Percentiles rank a stretch among this genome's conserved stretches.
Conservation (phyloP, 2,888 invertebrate genomes). For the Drosophila vallismaia region DNA sequence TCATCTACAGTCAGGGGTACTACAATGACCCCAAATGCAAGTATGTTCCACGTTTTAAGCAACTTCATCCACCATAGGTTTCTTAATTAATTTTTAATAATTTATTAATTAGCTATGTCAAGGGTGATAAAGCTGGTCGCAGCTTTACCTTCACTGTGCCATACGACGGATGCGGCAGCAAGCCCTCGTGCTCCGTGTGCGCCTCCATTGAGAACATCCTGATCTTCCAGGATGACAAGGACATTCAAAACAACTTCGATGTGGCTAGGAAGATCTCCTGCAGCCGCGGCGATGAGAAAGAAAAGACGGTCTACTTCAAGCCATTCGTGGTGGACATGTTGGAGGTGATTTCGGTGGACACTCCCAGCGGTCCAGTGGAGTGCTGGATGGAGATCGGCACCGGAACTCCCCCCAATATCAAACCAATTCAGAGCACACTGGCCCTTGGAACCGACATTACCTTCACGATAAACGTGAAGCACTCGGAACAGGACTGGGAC, state of each 20-base stretch:
- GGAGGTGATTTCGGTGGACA: conserved; percentile 88
- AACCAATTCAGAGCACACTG: conserved; percentile 86
- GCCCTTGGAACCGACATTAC: conserved; percentile 89
- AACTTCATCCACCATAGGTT: background rate
- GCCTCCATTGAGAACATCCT: conserved; percentile 88
- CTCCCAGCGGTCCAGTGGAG: conserved; percentile 87
- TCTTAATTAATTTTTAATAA: background rate
- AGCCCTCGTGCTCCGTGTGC: conserved; percentile 86
- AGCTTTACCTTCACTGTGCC: conserved; percentile 88
- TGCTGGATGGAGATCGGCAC: conserved; percentile 92
- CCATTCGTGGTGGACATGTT: conserved; percentile 89
- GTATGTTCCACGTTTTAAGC: conserved; percentile 53
- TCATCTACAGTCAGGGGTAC: conserved; percentile 89
- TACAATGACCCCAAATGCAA: conserved; percentile 88
- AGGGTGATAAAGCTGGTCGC: conserved; percentile 86
- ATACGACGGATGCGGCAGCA: conserved; percentile 87
- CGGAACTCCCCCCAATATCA: conserved; percentile 88
- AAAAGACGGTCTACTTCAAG: conserved; percentile 82
- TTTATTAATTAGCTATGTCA: conserved; percentile 85
- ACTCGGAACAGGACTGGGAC: conserved; percentile 87
- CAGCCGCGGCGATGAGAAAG: conserved; percentile 81
- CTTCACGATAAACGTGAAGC: conserved; percentile 88
- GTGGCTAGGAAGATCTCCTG: conserved; percentile 87
- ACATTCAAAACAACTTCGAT: conserved; percentile 88
- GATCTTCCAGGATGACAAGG: conserved; percentile 88